A percentile compares a stretch with the other conserved stretches of the same genome.
phyloP scores from a whole-genome alignment of 2,113 vertebrate genomes.

The Pholis gunnellus region DNA sequence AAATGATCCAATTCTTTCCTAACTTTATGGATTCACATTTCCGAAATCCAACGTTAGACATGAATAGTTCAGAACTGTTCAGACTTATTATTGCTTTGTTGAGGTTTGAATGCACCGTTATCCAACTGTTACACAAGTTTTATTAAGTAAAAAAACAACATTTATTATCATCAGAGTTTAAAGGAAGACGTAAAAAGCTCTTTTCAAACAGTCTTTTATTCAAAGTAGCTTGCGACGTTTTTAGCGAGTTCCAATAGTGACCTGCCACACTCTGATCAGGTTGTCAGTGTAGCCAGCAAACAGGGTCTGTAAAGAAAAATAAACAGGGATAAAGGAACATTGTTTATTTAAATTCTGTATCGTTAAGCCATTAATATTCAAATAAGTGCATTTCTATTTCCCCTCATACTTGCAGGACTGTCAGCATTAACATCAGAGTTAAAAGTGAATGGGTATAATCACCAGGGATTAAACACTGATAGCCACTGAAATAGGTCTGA shows the following conservation, averaged over 20 bases:
- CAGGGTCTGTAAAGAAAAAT: slow-evolving; percentile 85
- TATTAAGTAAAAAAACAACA: not conserved
- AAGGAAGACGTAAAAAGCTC: not conserved
- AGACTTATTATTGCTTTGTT: not conserved
- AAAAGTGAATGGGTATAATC: slow-evolving; percentile 84
- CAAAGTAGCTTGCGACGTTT: slow-evolving; percentile 70
- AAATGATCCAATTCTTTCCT: not conserved
- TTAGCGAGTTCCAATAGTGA: slow-evolving; percentile 95
- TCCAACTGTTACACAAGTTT: not conserved
- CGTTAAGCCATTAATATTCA: not conserved
- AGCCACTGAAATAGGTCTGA: not conserved
- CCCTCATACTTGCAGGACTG: slow-evolving; percentile 89
- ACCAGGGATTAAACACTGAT: slow-evolving; percentile 60
- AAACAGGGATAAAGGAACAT: not conserved
- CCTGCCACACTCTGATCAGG: slow-evolving; percentile 97
- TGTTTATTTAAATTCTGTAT: not conserved
- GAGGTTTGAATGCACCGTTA: not conserved
- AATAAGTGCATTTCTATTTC: slow-evolving; percentile 11
- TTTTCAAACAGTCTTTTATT: slow-evolving; percentile 82
- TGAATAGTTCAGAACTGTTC: not conserved
- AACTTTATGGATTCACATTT: not conserved
- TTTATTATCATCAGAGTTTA: not conserved
- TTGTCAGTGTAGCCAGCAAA: slow-evolving; percentile 98
- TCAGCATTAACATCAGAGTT: slow-evolving; percentile 82
- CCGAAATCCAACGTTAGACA: not conserved